phyloP scores from a whole-genome alignment of 2,113 vertebrate genomes.

The Actinemys pallida region DNA sequence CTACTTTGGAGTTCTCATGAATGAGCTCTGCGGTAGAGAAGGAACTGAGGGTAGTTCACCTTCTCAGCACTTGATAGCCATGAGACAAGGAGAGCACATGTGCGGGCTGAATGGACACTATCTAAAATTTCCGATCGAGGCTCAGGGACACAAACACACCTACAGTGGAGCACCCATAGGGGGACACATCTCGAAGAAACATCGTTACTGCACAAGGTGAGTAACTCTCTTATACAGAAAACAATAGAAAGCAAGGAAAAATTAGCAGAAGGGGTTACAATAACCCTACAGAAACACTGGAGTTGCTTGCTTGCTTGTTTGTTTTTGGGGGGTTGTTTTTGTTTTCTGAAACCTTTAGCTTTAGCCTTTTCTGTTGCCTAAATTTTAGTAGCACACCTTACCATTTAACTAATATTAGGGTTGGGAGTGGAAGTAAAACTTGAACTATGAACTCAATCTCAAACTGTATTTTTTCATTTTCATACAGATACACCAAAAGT shows the following conservation, averaged over 20 bases:
- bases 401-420: background rate
- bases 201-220: no score
- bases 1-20: background rate
- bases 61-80: background rate
- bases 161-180: background rate
- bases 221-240: background rate
- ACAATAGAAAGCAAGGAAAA: background rate
- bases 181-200: no score
- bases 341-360: background rate
- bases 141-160: background rate
- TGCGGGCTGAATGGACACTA: background rate
- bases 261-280: background rate
- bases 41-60: background rate
- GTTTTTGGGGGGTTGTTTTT: background rate
- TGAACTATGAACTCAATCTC: background rate
- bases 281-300: background rate
- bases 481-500: constrained; percentile 64
- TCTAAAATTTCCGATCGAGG: background rate
- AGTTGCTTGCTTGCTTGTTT: background rate
- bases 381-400: background rate
- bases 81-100: background rate
- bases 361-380: background rate
- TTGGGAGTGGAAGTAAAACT: background rate
- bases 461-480: background rate
- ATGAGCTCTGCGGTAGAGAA: background rate